Base-by-base conservation (phyloP, 1,140 invertebrate species). In the Camponotus vicinus region DNA sequence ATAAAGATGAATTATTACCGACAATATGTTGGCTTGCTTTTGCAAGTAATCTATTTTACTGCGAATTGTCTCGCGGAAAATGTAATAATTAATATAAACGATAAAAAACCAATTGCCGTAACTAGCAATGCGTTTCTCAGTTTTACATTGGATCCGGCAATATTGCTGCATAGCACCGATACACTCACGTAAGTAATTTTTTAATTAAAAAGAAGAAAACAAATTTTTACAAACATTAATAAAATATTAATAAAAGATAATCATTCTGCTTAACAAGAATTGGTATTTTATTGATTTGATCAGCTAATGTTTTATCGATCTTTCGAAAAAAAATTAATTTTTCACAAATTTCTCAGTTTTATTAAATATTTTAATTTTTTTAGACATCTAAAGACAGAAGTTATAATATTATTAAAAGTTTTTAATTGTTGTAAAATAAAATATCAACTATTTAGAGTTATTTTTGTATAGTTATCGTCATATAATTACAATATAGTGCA, bases 61-160 rank as follows among this genome's bases (percentile, higher is more conserved):
- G 59, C 15, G 8, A 59, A 40, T 42, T 70, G 34, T 4, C 55
- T 21, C 9, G 89, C 86, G 11, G 90, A 94, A 40, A 89, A 94
- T 69, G 61, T 93, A 18, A 86, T 89, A 42, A 67, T 95, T 8
- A 92, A 92, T 34, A 64, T 95, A 13, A 89, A 94, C 45, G 71
- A 89, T 11, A 95, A 95, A 18, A 95, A 94, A 13, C 94, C 95
- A n/a, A 86, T 96, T 7, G 95, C 96, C 61, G 79, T 95, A 55
- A 95, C 96, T 0, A 96, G 96, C 87, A 95, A 95, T 3, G 96
- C 95, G 83, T 97, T 97, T 93, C 92, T 97, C n/a, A 97, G 96
- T 91, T 95, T 97, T 71, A 96, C 96, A 3, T 91, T 97, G 11
- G 96, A 97, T 92, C 96, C 96, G 0, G 94, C 95, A 57, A 93